Conservation (phyloP, 2,797 vertebrate genomes). For the Semaprochilodus insignis region DNA sequence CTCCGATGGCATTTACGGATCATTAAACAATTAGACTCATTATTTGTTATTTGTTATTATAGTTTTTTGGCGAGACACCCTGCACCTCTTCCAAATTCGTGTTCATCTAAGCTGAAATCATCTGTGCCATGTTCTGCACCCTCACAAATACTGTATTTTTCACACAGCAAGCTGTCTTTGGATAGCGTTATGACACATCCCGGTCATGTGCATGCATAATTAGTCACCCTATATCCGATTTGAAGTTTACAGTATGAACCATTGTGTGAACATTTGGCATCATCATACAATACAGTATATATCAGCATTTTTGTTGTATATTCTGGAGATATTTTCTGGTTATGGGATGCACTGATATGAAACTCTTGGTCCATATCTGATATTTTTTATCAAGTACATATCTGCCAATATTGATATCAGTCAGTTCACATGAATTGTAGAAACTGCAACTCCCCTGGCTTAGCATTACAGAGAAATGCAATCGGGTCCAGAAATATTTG, state of each 20-base stretch:
- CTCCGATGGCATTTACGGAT: constrained; percentile 53
- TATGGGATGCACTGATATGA: background rate
- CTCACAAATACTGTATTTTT: background rate
- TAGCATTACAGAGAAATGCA: too few species aligned
- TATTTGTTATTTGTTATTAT: constrained; percentile 56
- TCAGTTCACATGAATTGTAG: background rate
- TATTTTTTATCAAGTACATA: background rate
- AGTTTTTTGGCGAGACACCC: constrained; percentile 36
- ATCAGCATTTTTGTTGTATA: background rate
- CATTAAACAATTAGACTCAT: constrained; percentile 57
- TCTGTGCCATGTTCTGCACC: constrained; percentile 31
- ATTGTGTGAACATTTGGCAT: background rate
- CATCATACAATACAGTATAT: background rate
- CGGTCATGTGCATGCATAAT: background rate
- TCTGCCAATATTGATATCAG: background rate
- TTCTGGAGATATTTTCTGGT: background rate
- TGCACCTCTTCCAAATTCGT: constrained; percentile 32
- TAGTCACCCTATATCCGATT: background rate
- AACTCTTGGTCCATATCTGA: too few species aligned
- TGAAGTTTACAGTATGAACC: constrained; percentile 9
- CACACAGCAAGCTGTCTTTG: constrained; percentile 26
- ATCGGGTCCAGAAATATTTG: too few species aligned
- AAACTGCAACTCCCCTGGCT: background rate
- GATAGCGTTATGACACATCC: background rate
- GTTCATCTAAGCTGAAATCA: constrained; percentile 37